Evolutionary conservation across 2,113 vertebrate species (phyloP).

Genomic region (Eurystomus gularis): DNA sequence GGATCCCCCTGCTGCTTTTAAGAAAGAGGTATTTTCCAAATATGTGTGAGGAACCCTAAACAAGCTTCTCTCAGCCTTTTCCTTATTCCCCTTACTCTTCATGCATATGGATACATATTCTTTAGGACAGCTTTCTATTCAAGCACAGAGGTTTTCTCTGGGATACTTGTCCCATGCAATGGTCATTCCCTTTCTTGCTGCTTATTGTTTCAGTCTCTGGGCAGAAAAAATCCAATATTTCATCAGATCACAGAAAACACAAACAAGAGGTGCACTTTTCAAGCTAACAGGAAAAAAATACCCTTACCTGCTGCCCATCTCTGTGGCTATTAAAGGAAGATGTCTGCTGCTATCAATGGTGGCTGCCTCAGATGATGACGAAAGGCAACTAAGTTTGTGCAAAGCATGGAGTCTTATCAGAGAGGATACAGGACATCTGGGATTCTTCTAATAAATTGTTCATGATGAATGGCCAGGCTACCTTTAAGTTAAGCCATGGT

Average conservation of each 20-base stretch:
- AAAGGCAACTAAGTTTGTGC: not conserved
- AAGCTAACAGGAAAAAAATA: not conserved
- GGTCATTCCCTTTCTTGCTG: not conserved
- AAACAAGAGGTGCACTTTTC: not conserved
- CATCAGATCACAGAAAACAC: not conserved
- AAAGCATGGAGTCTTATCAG: not conserved
- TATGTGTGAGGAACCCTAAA: not conserved
- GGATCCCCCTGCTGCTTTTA: not conserved
- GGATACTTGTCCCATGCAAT: not conserved
- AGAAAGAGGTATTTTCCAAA: not conserved
- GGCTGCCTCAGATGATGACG: fast-evolving
- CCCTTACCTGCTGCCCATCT: not conserved
- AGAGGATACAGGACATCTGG: fast-evolving
- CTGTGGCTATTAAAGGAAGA: not conserved
- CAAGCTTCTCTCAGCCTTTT: not conserved
- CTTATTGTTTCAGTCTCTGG: not conserved
- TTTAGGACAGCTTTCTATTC: not conserved
- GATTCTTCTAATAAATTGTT: not conserved
- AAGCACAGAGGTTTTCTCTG: not conserved
- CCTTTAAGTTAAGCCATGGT: not conserved
- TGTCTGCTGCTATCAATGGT: fast-evolving
- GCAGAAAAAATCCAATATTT: not conserved
- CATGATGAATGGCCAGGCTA: not conserved
- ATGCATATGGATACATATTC: not conserved
- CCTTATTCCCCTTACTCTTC: not conserved